Evolutionary conservation across 2,797 vertebrate genomes (phyloP), one percentile per base, ranked within the genome.

Genomic region (Psittacula echo): DNA sequence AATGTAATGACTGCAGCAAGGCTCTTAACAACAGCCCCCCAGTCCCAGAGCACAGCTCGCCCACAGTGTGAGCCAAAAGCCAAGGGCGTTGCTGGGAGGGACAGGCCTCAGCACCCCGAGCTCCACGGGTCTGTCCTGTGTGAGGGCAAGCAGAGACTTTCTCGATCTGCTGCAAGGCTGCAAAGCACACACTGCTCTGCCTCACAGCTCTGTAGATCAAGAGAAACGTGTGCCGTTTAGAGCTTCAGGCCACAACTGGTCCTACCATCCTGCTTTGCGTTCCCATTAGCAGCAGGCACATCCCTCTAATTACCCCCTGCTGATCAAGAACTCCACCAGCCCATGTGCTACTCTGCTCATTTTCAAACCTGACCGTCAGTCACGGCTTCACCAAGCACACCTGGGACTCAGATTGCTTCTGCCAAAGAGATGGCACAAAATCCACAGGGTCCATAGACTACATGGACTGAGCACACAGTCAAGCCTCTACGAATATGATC

Each of bases 401-500:
- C 30, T 7, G 10, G 53, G 11, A 16, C 48, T 27, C 44, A 29
- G 23, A 41, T 7, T 11, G 23, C 56, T 51, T 23, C 54, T 45
- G 54, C 39, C 7, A 2, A 27, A 21, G 62, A 24, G 12, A 23
- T 1, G n/a, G 70, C 50, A 26, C 51, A 44, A 50, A 44, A 26
- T 2, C 27, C 76, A 61, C 51, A 2, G 10, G 7, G 48, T 10
- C 13, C 20, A 12, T 1, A 17, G 51, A 13, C 27, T 26, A 34
- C 10, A 0, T 4, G 48, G 61, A 16, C 41, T 1, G 3, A 48
- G 32, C 48, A 20, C 0, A 1, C 39, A 29, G 54, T 4, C 23
- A 8, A 29, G 29, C 60, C 60, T 34, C 32, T n/a, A 1, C 0
- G 18, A 66, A 30, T 19, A 19, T 1, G n/a, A 27, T 1, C 32